These are phyloP conservation scores for Cerceris ruficornis DNA, from an alignment of 2,888 invertebrate species.

Conservation along the genomic window DNA sequence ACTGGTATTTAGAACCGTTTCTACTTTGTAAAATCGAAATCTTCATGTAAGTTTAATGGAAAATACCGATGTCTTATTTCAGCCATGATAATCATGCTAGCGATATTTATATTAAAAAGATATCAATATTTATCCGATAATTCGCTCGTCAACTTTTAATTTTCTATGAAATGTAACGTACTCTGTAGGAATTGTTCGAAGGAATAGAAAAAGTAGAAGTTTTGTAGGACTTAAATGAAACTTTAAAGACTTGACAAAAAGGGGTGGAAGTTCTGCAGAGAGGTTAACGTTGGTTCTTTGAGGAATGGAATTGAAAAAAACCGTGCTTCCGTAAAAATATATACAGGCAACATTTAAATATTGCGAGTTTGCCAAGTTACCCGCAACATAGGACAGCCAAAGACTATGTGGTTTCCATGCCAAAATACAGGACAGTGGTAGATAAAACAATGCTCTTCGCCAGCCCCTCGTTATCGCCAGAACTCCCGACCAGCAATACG, in stretches of 20 bases:
- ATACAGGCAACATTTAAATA: constrained; percentile 14
- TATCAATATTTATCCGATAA: no score
- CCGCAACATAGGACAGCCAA: constrained; percentile 82
- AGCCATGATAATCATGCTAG: no score
- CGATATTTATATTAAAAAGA: no score
- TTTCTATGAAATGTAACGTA: no score
- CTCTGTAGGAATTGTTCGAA: no score
- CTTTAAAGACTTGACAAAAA: background rate
- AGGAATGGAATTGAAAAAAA: background rate
- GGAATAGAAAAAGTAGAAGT: no score
- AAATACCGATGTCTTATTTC: no score
- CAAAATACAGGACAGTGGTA: constrained; percentile 78
- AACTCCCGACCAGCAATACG: constrained; percentile 80
- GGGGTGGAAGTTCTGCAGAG: background rate
- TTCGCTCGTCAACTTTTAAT: no score
- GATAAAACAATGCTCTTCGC: constrained; percentile 81
- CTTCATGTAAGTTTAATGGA: background rate
- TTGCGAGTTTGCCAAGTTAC: constrained; percentile 67
- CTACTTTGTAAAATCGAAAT: background rate
- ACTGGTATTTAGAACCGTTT: background rate
- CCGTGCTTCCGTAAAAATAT: background rate
- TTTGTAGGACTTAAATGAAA: no score
- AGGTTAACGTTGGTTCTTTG: background rate
- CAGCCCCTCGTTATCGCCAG: constrained; percentile 80
- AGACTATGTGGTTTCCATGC: constrained; percentile 81